These are phyloP conservation scores for Gallinago nigripennis DNA, from an alignment of 2,797 vertebrate species.

Conservation along the genomic window DNA sequence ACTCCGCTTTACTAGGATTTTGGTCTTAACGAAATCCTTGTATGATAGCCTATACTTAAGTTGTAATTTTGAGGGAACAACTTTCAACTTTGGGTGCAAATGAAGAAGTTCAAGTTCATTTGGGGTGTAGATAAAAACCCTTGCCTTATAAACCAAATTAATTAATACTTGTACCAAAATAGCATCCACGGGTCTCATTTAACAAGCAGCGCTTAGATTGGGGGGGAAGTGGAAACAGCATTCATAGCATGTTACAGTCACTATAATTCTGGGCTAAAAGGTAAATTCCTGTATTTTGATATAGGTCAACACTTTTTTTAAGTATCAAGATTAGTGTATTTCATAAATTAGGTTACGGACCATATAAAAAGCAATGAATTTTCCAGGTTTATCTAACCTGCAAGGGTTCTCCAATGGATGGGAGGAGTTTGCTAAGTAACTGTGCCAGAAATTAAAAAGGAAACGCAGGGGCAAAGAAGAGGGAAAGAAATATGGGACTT, in stretches of 20 bases:
- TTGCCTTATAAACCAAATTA: not conserved
- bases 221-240: not conserved
- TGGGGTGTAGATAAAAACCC: not conserved
- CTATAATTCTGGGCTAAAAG: not conserved
- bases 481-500: not conserved
- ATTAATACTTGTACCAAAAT: not conserved
- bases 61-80: not conserved
- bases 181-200: not conserved
- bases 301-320: not conserved
- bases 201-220: not conserved
- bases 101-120: not conserved
- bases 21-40: not conserved
- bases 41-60: not conserved
- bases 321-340: not conserved
- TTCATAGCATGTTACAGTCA: not conserved
- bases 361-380: not conserved
- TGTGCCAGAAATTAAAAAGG: not conserved
- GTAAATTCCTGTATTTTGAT: not conserved
- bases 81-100: not conserved
- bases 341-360: not conserved
- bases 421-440: not conserved
- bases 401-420: not conserved
- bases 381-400: not conserved
- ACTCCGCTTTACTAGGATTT: not conserved
- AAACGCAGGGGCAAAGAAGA: not conserved